Evolutionary conservation across 2,113 vertebrate genomes (phyloP), one percentile per base, ranked within the genome.

Genomic region (Corythoichthys intestinalis): DNA sequence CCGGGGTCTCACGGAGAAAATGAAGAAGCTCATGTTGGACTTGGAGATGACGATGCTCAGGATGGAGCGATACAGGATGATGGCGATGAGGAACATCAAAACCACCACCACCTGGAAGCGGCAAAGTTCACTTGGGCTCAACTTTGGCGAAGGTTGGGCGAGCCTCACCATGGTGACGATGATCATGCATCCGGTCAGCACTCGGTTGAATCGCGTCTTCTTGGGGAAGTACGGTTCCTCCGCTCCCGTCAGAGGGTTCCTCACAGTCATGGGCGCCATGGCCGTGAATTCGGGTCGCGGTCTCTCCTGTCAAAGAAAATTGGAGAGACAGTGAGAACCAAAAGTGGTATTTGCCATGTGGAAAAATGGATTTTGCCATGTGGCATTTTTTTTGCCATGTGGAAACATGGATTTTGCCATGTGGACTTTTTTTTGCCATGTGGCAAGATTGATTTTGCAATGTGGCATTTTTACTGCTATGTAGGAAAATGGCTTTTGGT

Each of bases 181-280:
- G 78, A 90, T 88, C 86, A 91, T 90, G 48, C 91, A 92, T 38
- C 93, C 86, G 0, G 90, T 92, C 65, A 93, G 34, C 38, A 89
- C 89, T 35, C 88, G 75, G 12, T 89, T 88, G 9, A 93, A 49
- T 0, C 83, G 79, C 7, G 79, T 83, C 0, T 38, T 75, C 13
- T 86, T 72, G 1, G 93, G 91, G 60, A 94, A 95, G 74, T 92
- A 85, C 0, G 92, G 93, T 48, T 94, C 94, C 78, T 94, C 94
- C 0, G 87, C 76, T 1, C 92, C 94, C 0, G 91, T 94, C 74
- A 93, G 78, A 0, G 92, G 92, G 84, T 93, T 94, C 80, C 91
- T 89, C 69, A 87, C 88, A 79, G 93, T 93, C 70, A 89, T 81
- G 0, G 88, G 91, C 0, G 92, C 92, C 89, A 90, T 90, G 11